These are phyloP conservation scores for Plectropomus leopardus DNA, from an alignment of 2,113 vertebrate species.

Conservation along the genomic window DNA sequence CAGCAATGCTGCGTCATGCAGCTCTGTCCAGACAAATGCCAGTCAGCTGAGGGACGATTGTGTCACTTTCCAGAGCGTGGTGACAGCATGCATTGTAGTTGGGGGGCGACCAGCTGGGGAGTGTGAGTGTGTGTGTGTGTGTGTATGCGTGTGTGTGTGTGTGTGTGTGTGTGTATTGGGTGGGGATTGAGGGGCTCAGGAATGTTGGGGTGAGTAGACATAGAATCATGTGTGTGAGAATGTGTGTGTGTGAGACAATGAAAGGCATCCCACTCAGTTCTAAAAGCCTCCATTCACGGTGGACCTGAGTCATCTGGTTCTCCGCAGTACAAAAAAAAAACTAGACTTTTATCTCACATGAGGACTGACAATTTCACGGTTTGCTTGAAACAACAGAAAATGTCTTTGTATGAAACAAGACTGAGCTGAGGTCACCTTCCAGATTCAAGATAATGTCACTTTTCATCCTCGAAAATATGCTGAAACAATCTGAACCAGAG, in stretches of 20 bases:
- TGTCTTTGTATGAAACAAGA: not conserved
- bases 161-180: conserved; percentile 47
- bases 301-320: conserved; percentile 55
- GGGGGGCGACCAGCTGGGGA: conserved; percentile 39
- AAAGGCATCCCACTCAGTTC: conserved; percentile 51
- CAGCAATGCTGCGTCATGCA: conserved; percentile 59
- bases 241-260: conserved; percentile 66
- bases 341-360: not conserved
- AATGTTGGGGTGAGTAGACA: conserved; percentile 64
- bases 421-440: not conserved
- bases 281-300: conserved; percentile 73
- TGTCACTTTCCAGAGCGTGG: conserved; percentile 72
- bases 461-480: not conserved
- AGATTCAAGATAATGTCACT: not conserved
- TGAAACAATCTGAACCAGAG: not conserved
- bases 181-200: conserved; percentile 51
- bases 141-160: conserved; percentile 26
- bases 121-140: conserved; percentile 8
- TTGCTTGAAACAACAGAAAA: conserved; percentile 5
- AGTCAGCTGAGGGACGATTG: conserved; percentile 67
- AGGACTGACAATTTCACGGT: conserved; percentile 11
- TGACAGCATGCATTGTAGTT: conserved; percentile 68
- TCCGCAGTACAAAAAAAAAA: conserved; percentile 11
- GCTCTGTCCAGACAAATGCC: conserved; percentile 49
- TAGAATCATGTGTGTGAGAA: conserved; percentile 34